These are phyloP conservation scores for Euglossa dilemma DNA, from an alignment of 1,140 invertebrate genomes.

Conservation along the genomic window DNA sequence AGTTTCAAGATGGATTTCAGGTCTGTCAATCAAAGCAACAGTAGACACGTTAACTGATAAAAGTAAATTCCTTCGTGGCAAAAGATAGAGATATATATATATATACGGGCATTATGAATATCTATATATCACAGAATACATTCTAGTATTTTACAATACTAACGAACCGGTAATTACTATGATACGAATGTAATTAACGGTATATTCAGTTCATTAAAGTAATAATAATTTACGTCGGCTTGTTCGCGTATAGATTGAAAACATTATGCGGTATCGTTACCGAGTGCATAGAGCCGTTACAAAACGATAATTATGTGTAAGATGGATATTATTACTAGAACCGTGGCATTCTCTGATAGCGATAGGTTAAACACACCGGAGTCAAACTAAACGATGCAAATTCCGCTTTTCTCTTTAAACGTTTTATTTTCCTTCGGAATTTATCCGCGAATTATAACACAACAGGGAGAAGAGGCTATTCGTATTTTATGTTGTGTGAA, in stretches of 20 bases:
- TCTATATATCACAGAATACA: not conserved
- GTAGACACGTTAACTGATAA: too few relatives aligned
- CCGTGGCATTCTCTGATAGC: not conserved
- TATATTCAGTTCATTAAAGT: constrained; percentile 49
- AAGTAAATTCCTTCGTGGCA: too few relatives aligned
- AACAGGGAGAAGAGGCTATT: too few relatives aligned
- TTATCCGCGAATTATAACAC: too few relatives aligned
- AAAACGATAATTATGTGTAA: constrained; percentile 53
- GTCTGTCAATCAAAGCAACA: too few relatives aligned
- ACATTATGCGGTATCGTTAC: constrained; percentile 43
- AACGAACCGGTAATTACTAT: constrained; percentile 24
- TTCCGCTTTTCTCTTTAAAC: not conserved
- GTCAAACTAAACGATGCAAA: not conserved
- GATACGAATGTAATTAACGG: constrained; percentile 35
- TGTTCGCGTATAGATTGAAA: constrained; percentile 30
- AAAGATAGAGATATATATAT: too few relatives aligned
- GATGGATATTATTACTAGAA: constrained; percentile 48
- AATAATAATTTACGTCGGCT: constrained; percentile 45
- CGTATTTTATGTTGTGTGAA: too few relatives aligned
- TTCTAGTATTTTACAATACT: constrained; percentile 28
- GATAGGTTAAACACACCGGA: constrained; percentile 14
- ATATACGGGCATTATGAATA: too few relatives aligned
- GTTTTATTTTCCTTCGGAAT: not conserved
- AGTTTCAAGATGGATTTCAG: too few relatives aligned
- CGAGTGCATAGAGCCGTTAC: constrained; percentile 43